A percentile compares a stretch with the other conserved stretches of the same genome.
phyloP scores from a whole-genome alignment of 2,888 invertebrate species.

The Punctoribates punctum region DNA sequence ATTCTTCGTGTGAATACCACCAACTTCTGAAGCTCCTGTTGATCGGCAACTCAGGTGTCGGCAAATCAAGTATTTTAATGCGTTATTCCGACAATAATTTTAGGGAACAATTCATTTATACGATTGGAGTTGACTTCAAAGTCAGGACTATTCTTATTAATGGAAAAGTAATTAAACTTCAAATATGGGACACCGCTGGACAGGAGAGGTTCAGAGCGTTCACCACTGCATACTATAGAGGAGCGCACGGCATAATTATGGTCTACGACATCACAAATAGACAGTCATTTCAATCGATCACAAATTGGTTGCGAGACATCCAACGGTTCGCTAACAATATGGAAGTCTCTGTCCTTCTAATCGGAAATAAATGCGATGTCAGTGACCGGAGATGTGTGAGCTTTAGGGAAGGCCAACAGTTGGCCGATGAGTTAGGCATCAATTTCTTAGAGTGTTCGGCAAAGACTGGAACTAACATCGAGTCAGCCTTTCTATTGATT shows the following conservation, averaged over 20 bases:
- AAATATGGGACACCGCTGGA: slow-evolving; percentile 30
- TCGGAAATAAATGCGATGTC: slow-evolving; percentile 10
- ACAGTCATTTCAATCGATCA: not conserved
- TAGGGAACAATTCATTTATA: slow-evolving; percentile 15
- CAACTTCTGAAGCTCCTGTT: not conserved
- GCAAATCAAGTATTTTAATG: slow-evolving; percentile 31
- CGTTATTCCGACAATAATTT: slow-evolving; percentile 14
- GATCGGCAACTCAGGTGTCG: slow-evolving; percentile 27
- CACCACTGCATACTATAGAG: slow-evolving; percentile 19
- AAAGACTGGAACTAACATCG: not conserved
- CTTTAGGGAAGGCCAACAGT: not conserved
- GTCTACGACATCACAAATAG: slow-evolving; percentile 25
- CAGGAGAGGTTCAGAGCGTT: slow-evolving; percentile 21
- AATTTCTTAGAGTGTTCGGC: slow-evolving; percentile 10
- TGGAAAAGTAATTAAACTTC: slow-evolving; percentile 7
- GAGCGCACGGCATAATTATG: slow-evolving; percentile 26
- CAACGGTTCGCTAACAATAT: not conserved
- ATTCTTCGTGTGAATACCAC: not conserved
- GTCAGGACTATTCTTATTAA: not conserved
- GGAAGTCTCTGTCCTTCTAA: not conserved
- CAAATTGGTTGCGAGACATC: slow-evolving; percentile 30
- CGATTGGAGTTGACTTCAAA: slow-evolving; percentile 29
- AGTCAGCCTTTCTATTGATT: slow-evolving; percentile 7
- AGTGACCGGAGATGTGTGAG: not conserved
- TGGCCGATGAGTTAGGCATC: not conserved